Percentiles rank a stretch among this genome's conserved stretches.
These are phyloP conservation scores for Cavia aperea DNA, from an alignment of 2,113 vertebrate genomes.

Conservation along the genomic window DNA sequence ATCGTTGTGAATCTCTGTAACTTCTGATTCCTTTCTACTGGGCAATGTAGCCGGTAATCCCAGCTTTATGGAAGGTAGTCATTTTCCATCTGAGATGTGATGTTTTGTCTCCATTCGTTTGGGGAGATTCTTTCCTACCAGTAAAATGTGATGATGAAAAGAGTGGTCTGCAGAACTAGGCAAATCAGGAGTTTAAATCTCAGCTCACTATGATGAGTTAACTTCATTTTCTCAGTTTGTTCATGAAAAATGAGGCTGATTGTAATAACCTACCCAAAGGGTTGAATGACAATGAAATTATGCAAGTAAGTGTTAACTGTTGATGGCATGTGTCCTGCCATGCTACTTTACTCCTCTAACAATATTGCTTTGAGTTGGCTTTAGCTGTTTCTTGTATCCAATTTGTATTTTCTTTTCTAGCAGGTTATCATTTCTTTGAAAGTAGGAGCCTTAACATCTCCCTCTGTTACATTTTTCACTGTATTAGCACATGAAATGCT, in stretches of 20 bases:
- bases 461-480: slow-evolving; percentile 17
- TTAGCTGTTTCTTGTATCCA: not conserved
- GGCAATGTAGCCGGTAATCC: not conserved
- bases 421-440: slow-evolving; percentile 7
- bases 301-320: not conserved
- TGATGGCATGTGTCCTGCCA: not conserved
- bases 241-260: not conserved
- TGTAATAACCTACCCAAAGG: not conserved
- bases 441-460: not conserved
- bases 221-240: not conserved
- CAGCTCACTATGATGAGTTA: not conserved
- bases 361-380: not conserved
- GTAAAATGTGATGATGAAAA: not conserved
- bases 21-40: not conserved
- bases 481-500: not conserved
- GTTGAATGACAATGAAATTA: not conserved
- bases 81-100: slow-evolving; percentile 5
- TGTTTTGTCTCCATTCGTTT: not conserved
- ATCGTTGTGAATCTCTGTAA: not conserved
- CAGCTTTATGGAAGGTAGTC: not conserved
- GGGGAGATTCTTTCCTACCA: not conserved
- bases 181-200: not conserved
- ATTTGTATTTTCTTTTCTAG: not conserved
- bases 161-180: not conserved
- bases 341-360: not conserved